These are phyloP conservation scores for Pogona vitticeps DNA, from an alignment of 2,113 vertebrate genomes.

Conservation along the genomic window DNA sequence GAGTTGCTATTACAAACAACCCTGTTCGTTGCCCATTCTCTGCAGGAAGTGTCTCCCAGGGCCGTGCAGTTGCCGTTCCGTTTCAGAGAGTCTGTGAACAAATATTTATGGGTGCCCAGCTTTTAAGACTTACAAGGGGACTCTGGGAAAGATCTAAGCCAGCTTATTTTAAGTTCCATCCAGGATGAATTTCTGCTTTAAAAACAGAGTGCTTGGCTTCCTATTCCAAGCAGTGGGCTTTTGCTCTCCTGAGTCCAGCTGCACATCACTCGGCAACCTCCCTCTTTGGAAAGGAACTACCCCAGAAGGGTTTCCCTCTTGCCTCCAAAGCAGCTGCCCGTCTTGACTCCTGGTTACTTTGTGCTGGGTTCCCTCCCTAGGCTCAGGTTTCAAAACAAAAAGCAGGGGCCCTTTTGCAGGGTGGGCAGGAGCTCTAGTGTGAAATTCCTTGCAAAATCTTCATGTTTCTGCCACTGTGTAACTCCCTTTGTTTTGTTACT, in stretches of 20 bases:
- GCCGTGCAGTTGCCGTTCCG: not conserved
- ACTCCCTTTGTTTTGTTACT: not conserved
- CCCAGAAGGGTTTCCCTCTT: not conserved
- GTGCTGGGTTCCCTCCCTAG: not conserved
- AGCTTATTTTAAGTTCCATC: not conserved
- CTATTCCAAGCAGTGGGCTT: not conserved
- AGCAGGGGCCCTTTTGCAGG: too few relatives aligned
- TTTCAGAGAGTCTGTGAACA: constrained; percentile 14
- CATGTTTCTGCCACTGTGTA: not conserved
- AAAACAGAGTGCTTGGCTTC: not conserved
- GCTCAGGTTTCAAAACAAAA: not conserved
- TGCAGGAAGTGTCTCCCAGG: constrained; percentile 45
- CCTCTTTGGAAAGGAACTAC: not conserved
- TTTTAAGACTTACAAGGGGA: not conserved
- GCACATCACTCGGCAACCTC: not conserved
- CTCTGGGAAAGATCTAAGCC: constrained; percentile 3
- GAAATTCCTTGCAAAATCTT: not conserved
- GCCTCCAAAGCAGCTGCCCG: not conserved
- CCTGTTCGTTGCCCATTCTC: fast-evolving
- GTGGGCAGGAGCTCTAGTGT: too few relatives aligned
- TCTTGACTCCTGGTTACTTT: not conserved
- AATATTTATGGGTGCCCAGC: not conserved
- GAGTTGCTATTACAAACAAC: not conserved
- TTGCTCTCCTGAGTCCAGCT: not conserved
- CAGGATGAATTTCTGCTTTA: not conserved